Evolutionary conservation across 2,888 invertebrate genomes (phyloP).

Genomic region (Eurytoma californica): DNA sequence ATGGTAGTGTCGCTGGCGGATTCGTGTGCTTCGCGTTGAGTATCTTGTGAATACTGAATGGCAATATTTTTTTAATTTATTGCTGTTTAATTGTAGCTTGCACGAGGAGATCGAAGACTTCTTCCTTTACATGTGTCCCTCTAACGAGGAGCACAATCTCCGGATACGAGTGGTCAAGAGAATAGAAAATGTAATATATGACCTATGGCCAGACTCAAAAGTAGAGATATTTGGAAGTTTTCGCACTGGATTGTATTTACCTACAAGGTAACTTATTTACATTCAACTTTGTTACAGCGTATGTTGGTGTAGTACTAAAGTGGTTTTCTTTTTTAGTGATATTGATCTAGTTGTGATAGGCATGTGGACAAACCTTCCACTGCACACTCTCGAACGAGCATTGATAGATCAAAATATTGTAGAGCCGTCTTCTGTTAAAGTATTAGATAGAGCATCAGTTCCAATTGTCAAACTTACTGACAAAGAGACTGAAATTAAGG

Average conservation of each 20-base stretch:
- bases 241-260: conserved; percentile 96
- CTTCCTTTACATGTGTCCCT: conserved; percentile 95
- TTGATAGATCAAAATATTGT: conserved; percentile 93
- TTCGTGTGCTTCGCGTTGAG: neutral
- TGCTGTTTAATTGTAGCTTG: conserved; percentile 78
- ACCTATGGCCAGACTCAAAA: conserved; percentile 94
- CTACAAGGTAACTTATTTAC: conserved; percentile 83
- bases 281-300: neutral
- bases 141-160: conserved; percentile 92
- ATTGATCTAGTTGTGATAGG: conserved; percentile 81
- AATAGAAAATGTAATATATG: conserved; percentile 90
- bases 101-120: conserved; percentile 99
- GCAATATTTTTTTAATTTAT: neutral
- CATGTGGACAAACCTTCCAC: conserved; percentile 93
- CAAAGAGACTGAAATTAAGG: conserved; percentile 85
- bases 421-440: conserved; percentile 92
- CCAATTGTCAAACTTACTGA: conserved; percentile 99
- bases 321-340: conserved; percentile 77
- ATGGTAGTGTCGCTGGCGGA: no score
- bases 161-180: conserved; percentile 91
- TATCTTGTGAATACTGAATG: neutral
- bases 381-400: conserved; percentile 93
- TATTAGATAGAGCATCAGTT: conserved; percentile 97
- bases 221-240: conserved; percentile 99
- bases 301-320: conserved; percentile 15